A percentile compares a stretch with the other conserved stretches of the same genome.
phyloP scores from a whole-genome alignment of 2,888 invertebrate species.

The Gonocerus acuteangulatus region DNA sequence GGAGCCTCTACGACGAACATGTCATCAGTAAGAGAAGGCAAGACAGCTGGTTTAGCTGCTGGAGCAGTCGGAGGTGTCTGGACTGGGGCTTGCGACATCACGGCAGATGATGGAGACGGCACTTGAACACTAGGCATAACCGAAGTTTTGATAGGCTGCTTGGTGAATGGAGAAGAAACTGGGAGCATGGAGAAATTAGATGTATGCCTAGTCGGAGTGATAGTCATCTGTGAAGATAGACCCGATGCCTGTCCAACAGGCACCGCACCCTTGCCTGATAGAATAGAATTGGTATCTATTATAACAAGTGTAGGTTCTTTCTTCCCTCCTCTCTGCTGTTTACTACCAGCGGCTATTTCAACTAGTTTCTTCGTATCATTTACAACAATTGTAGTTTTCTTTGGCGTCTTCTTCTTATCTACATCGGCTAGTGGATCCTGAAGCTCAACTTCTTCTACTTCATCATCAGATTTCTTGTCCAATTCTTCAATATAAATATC shows the following conservation, averaged over 20 bases:
- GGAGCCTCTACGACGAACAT: conserved; percentile 90
- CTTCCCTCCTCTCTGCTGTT: conserved; percentile 48
- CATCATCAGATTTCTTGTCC: conserved; percentile 29
- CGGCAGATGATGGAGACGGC: background rate
- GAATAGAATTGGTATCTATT: conserved; percentile 67
- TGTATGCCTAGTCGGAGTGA: conserved; percentile 24
- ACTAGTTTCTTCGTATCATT: conserved; percentile 64
- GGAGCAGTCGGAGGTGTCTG: conserved; percentile 40
- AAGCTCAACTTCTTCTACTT: conserved; percentile 49
- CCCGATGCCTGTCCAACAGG: conserved; percentile 41
- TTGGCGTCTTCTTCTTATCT: conserved; percentile 44
- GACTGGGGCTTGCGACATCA: conserved; percentile 17
- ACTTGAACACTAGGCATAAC: background rate
- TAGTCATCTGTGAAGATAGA: conserved; percentile 27
- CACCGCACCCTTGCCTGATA: conserved; percentile 55
- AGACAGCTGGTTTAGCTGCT: conserved; percentile 51
- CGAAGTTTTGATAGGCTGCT: background rate
- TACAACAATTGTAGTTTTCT: conserved; percentile 54
- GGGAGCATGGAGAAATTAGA: conserved; percentile 32
- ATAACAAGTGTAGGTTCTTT: conserved; percentile 70
- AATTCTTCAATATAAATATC: conserved; percentile 39
- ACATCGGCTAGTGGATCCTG: conserved; percentile 52
- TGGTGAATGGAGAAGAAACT: conserved; percentile 27
- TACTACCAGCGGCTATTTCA: conserved; percentile 59
- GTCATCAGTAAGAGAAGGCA: conserved; percentile 80